Evolutionary conservation across 2,113 vertebrate species (phyloP).

Genomic region (Paramisgurnus dabryanus): DNA sequence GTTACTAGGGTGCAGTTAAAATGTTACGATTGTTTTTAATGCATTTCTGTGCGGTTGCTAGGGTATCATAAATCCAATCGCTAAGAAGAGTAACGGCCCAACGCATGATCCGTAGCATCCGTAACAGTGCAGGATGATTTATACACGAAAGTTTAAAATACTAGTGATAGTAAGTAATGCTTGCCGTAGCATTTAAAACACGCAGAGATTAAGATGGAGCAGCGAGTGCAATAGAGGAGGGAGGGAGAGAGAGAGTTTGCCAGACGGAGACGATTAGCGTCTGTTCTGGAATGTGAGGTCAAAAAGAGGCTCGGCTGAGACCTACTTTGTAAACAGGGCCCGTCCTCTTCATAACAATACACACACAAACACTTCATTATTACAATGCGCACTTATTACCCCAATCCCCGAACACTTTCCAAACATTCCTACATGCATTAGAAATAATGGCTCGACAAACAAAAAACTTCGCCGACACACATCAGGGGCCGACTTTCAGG

Average conservation of each 20-base stretch:
- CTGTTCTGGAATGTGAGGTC: constrained; percentile 75
- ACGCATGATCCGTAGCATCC: too few species aligned
- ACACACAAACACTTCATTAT: constrained; percentile 29
- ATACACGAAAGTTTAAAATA: too few species aligned
- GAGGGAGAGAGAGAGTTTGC: constrained; percentile 60
- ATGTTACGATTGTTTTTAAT: too few species aligned
- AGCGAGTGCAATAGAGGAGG: constrained; percentile 57
- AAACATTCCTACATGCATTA: background rate
- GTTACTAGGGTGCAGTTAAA: too few species aligned
- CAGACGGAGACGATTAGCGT: constrained; percentile 74
- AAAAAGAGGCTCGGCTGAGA: constrained; percentile 74
- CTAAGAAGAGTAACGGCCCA: too few species aligned
- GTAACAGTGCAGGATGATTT: too few species aligned
- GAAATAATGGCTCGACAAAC: background rate
- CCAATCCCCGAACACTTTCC: constrained; percentile 13
- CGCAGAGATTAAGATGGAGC: constrained; percentile 35
- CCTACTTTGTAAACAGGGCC: constrained; percentile 73
- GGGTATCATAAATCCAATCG: too few species aligned
- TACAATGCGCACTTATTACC: background rate
- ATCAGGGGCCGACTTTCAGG: background rate
- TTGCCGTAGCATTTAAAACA: background rate
- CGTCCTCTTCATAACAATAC: constrained; percentile 37
- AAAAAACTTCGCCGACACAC: constrained; percentile 36
- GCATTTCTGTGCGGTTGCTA: too few species aligned
- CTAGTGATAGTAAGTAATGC: background rate